Evolutionary conservation across 2,113 vertebrate species (phyloP), one percentile per base, ranked within the genome.

Genomic region (Desmodus rotundus): DNA sequence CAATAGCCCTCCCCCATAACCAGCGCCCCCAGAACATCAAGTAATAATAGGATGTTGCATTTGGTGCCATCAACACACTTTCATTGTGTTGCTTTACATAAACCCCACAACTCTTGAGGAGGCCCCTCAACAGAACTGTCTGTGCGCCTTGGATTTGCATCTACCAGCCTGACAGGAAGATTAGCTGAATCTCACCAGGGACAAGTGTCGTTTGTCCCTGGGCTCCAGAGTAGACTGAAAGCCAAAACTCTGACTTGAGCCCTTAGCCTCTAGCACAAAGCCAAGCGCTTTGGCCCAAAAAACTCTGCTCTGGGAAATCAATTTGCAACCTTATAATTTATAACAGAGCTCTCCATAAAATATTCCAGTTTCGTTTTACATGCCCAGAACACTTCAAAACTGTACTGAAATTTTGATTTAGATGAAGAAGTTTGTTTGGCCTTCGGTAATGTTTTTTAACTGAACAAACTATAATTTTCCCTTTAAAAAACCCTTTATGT

Each of bases 401-500:
- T 93, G 28, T 28, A 93, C 10, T 80, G 14, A 87, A 93, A 52
- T 74, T 86, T 73, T 93, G 50, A 91, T 41, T 84, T 67, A 61
- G 26, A 82, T 17, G 83, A 72, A 87, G 43, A 76, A 76, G 76
- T 87, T 70, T 87, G 5, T 72, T 80, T 68, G 17, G 68, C 36
- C 74, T 19, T 56, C 83, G 54, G 78, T 56, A 15, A 77, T 89
- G 28, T 70, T 92, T 86, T 87, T 56, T 63, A 82, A 43, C 20
- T 47, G 24, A 91, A 95, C 20, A 89, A 89, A 92, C 95, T 54
- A 52, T 41, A 22, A 33, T 47, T 89, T 80, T 89, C 26, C 47
- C 38, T 58, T 88, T 96, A 84, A 43, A 83, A 50, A 96, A 78
- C 38, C 47, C 8, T 52, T 91, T 72, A 65, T 50, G 93, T 80